These are phyloP conservation scores for Papilio dardanus DNA, from an alignment of 1,140 invertebrate genomes.

Conservation along the genomic window DNA sequence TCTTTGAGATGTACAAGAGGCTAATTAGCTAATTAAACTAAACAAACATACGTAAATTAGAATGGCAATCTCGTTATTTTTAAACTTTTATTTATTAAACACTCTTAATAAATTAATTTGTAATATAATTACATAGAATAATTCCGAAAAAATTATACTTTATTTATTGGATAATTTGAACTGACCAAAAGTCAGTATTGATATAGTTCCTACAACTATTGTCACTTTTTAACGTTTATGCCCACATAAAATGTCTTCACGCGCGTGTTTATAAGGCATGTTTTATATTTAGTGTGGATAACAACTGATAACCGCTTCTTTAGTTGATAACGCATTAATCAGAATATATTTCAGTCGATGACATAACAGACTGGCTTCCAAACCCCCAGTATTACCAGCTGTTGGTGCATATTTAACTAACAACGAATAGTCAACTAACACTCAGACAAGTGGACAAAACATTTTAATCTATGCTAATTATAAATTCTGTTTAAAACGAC, in stretches of 20 bases:
- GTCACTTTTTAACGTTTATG: not conserved
- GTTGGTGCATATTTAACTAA: constrained; percentile 15
- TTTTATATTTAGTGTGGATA: not conserved
- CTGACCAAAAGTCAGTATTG: not conserved
- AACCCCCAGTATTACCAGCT: not conserved
- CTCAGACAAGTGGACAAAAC: not conserved
- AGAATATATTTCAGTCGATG: not conserved
- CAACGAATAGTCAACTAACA: constrained; percentile 2
- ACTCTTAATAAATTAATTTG: not conserved
- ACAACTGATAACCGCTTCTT: constrained; percentile 15
- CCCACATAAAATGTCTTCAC: not conserved
- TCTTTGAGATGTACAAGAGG: not conserved
- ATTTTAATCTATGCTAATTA: not conserved
- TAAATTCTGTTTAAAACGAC: not conserved
- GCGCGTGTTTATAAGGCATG: not conserved
- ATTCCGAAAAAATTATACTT: not conserved
- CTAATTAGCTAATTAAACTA: constrained; percentile 16
- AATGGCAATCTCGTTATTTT: not conserved
- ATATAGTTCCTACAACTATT: too few relatives aligned
- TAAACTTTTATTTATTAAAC: constrained; percentile 1
- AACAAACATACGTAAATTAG: not conserved
- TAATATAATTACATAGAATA: not conserved
- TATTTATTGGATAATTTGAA: not conserved
- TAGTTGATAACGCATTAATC: not conserved
- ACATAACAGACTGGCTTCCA: not conserved